A percentile compares a stretch with the other conserved stretches of the same genome.
These are phyloP conservation scores for Diadophis punctatus DNA, from an alignment of 2,113 vertebrate genomes.

Conservation along the genomic window DNA sequence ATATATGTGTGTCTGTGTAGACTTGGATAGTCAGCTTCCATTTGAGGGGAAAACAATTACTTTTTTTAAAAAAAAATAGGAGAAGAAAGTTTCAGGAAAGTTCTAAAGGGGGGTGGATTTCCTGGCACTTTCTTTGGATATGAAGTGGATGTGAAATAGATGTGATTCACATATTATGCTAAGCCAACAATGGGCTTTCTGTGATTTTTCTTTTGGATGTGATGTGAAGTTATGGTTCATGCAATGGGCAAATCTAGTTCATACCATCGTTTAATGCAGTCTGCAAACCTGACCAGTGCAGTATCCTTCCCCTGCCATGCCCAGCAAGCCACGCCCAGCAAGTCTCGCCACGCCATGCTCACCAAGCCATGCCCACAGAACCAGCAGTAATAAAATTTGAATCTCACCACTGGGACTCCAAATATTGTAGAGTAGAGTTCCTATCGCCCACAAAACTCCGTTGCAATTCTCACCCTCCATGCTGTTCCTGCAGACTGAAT, in stretches of 20 bases:
- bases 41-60: not conserved
- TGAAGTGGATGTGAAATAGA: not conserved
- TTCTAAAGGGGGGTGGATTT: not conserved
- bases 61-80: too few species aligned
- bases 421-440: not conserved
- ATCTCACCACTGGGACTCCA: not conserved
- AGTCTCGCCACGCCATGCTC: too few species aligned
- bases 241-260: not conserved
- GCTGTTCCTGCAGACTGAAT: not conserved
- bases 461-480: not conserved
- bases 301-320: too few species aligned
- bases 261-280: not conserved
- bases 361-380: too few species aligned
- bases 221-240: not conserved
- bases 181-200: not conserved
- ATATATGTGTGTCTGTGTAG: not conserved
- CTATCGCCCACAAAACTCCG: not conserved
- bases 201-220: not conserved
- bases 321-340: too few species aligned
- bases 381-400: too few species aligned
- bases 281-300: not conserved
- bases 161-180: not conserved
- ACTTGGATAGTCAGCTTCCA: not conserved
- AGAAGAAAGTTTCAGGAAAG: not conserved
- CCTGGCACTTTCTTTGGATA: not conserved